Conservation (phyloP, 2,797 vertebrate genomes). For the Myotis vivesi region DNA sequence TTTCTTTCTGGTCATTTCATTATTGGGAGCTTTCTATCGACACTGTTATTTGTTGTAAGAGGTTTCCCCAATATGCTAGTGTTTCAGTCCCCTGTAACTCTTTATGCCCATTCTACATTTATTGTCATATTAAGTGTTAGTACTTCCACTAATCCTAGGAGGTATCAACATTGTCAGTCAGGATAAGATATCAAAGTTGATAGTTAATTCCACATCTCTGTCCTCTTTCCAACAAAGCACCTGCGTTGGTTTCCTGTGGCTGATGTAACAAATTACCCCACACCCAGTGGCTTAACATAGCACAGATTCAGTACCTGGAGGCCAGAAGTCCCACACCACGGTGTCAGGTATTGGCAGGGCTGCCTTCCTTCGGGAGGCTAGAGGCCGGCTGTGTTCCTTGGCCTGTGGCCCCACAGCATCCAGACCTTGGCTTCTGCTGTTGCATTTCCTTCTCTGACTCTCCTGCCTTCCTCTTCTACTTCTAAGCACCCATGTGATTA, state of each 20-base stretch:
- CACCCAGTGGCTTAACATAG: not conserved
- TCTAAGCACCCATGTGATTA: not conserved
- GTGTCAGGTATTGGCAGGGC: not conserved
- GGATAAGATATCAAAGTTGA: not conserved
- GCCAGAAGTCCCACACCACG: not conserved
- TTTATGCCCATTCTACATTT: not conserved
- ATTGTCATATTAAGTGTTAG: not conserved
- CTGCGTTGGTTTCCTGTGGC: not conserved
- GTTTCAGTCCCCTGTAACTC: not conserved
- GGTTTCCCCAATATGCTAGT: not conserved
- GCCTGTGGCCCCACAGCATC: fast-evolving
- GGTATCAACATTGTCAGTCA: not conserved
- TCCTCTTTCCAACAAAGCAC: not conserved
- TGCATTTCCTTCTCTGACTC: not conserved
- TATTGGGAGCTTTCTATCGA: not conserved
- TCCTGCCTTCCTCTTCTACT: not conserved
- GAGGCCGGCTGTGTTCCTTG: not conserved
- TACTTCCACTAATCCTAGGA: not conserved
- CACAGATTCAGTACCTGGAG: not conserved
- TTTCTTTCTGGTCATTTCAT: not conserved
- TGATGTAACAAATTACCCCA: not conserved
- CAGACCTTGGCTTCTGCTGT: not conserved
- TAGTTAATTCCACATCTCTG: not conserved
- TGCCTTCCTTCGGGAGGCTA: not conserved
- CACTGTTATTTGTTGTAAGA: not conserved